phyloP scores from a whole-genome alignment of 1,140 invertebrate genomes.

The Panagrolaimus sp. region DNA sequence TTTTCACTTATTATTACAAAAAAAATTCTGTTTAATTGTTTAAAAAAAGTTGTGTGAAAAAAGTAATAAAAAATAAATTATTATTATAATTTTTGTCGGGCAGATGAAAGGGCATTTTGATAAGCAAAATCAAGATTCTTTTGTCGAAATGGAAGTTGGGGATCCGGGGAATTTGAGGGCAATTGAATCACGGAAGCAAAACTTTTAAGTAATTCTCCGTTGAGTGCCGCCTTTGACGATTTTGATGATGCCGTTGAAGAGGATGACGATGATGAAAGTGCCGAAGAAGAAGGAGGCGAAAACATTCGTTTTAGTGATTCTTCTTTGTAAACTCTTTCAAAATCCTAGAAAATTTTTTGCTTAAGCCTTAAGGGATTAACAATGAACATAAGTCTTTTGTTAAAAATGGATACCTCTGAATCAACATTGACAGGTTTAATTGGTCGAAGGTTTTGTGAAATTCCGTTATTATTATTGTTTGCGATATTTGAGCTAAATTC shows the following conservation, averaged over 20 bases:
- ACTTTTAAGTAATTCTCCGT: not conserved
- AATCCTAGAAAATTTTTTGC: constrained; percentile 3
- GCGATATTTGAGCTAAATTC: not conserved
- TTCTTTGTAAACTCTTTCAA: constrained; percentile 14
- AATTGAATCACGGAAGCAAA: constrained; percentile 7
- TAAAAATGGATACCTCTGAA: not conserved
- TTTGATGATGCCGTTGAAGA: no score
- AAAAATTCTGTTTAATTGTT: no score
- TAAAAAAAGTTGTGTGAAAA: no score
- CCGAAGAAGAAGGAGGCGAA: not conserved
- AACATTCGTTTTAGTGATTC: no score
- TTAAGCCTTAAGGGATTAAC: no score
- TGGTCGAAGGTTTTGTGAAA: not conserved
- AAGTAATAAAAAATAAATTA: no score
- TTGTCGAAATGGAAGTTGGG: not conserved
- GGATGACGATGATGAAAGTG: not conserved
- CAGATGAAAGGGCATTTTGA: constrained; percentile 19
- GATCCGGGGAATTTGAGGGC: not conserved
- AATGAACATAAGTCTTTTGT: no score
- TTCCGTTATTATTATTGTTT: not conserved
- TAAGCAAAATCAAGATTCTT: constrained; percentile 19
- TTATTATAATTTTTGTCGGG: no score
- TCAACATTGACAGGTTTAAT: constrained; percentile 13
- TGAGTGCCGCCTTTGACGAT: not conserved
- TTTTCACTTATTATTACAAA: no score